phyloP scores from a whole-genome alignment of 2,113 vertebrate genomes.

The Nyctibius bracteatus region DNA sequence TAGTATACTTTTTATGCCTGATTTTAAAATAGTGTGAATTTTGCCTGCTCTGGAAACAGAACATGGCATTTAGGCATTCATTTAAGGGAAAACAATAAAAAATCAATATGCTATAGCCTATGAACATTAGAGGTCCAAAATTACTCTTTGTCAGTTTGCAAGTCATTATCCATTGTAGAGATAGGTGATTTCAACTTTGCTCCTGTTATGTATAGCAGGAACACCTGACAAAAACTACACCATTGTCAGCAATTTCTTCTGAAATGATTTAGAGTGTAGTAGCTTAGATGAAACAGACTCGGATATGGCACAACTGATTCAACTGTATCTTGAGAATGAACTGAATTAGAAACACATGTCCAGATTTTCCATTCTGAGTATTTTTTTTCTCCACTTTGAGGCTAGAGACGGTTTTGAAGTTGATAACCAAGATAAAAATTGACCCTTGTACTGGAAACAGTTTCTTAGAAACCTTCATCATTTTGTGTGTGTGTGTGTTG shows the following conservation, averaged over 20 bases:
- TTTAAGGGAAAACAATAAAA: not conserved
- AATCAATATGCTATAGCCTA: not conserved
- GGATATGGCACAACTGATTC: not conserved
- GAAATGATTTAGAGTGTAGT: not conserved
- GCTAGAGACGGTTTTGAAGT: not conserved
- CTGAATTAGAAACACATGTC: not conserved
- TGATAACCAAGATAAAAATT: not conserved
- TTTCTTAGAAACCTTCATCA: not conserved
- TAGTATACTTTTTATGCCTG: not conserved
- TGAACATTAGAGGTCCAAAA: not conserved
- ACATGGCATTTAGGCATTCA: not conserved
- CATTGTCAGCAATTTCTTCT: not conserved
- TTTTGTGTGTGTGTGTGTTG: not conserved
- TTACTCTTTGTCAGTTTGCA: not conserved
- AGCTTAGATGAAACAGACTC: not conserved
- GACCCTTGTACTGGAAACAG: not conserved
- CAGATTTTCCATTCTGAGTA: not conserved
- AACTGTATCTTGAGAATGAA: not conserved
- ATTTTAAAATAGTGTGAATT: not conserved
- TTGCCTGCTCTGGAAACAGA: not conserved
- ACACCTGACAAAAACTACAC: not conserved
- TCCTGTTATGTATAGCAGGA: not conserved
- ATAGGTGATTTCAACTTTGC: not conserved
- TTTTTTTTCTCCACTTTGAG: not conserved
- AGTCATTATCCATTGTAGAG: not conserved